Percentiles rank a stretch among this genome's conserved stretches.
These are phyloP conservation scores for Luffia ferchaultella DNA, from an alignment of 2,888 invertebrate genomes.

Conservation along the genomic window DNA sequence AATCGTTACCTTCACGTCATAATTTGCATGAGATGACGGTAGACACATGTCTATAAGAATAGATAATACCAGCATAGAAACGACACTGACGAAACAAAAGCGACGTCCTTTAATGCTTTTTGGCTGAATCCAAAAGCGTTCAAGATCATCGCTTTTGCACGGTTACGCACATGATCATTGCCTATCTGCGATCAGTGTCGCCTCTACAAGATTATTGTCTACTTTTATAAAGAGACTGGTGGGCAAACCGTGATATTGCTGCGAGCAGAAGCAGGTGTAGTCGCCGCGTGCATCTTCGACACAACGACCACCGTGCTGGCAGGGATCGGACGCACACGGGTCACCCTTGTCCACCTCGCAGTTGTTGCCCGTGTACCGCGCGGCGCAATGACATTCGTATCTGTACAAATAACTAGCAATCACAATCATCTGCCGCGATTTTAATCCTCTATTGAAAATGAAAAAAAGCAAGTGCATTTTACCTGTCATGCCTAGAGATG, in stretches of 20 bases:
- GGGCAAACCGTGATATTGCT: slow-evolving; percentile 68
- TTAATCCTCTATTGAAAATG: not conserved
- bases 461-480: slow-evolving; percentile 14
- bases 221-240: not conserved
- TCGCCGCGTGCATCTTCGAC: slow-evolving; percentile 71
- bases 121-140: too few relatives aligned
- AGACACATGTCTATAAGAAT: too few relatives aligned
- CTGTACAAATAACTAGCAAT: slow-evolving; percentile 22
- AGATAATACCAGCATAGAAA: too few relatives aligned
- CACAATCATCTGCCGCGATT: not conserved
- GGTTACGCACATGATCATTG: too few relatives aligned
- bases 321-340: slow-evolving; percentile 74
- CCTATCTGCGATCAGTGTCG: too few relatives aligned
- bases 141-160: too few relatives aligned
- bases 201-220: too few relatives aligned
- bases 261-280: slow-evolving; percentile 74
- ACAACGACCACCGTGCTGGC: slow-evolving; percentile 78
- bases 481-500: slow-evolving; percentile 75
- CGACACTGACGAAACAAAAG: too few relatives aligned
- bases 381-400: slow-evolving; percentile 85
- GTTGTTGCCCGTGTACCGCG: slow-evolving; percentile 86
- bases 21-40: too few relatives aligned
- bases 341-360: slow-evolving; percentile 84
- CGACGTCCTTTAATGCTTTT: too few relatives aligned
- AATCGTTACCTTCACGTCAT: too few relatives aligned